Evolutionary conservation across 2,888 invertebrate genomes (phyloP).

Genomic region (Flexamia atlantica): DNA sequence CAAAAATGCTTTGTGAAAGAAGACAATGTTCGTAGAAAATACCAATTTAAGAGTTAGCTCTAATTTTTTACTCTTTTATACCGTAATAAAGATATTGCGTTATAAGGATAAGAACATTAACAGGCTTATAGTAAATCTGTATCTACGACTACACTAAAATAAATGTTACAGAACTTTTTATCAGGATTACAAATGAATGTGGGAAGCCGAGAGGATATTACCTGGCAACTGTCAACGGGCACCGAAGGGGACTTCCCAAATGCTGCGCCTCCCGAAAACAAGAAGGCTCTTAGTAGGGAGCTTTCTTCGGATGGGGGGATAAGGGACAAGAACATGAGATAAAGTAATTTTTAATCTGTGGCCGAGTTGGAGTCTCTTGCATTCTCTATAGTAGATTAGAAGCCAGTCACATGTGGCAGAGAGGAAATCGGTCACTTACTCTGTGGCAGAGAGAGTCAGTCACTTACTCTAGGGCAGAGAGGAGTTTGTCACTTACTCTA

Average conservation of each 20-base stretch:
- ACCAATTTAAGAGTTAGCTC: no score
- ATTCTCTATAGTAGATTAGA: background rate
- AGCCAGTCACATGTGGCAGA: conserved; percentile 68
- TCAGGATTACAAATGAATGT: no score
- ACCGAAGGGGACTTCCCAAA: conserved; percentile 11
- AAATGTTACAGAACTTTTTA: no score
- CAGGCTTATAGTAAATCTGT: no score
- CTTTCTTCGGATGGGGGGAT: background rate
- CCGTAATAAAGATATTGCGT: no score
- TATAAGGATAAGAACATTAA: no score
- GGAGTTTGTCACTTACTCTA: background rate
- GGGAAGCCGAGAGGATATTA: conserved; percentile 15
- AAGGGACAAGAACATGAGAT: background rate
- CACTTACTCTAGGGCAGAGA: conserved; percentile 73
- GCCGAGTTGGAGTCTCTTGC: no score
- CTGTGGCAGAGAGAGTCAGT: conserved; percentile 71
- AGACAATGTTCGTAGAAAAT: no score
- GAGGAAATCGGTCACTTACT: no score
- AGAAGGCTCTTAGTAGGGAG: background rate
- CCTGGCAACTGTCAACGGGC: background rate
- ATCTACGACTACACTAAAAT: no score
- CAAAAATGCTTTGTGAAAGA: no score
- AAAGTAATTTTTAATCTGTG: background rate
- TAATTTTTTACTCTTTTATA: no score
- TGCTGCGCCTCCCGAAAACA: background rate